Conservation (phyloP, 2,888 invertebrate species). For the Mactromeris polynyma region DNA sequence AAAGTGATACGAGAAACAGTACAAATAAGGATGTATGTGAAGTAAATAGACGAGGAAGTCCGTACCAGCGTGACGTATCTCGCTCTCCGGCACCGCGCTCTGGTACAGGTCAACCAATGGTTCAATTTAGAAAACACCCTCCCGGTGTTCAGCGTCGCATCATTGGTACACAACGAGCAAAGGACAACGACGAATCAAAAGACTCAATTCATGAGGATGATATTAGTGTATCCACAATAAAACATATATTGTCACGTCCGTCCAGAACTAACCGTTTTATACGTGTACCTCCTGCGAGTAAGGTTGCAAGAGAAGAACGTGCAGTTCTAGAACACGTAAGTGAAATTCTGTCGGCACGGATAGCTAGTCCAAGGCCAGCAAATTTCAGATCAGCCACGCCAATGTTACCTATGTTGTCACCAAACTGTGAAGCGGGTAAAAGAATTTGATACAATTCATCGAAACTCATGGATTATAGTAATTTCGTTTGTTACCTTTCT, state of each 20-base stretch:
- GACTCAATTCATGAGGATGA: slow-evolving; percentile 46
- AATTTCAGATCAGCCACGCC: slow-evolving; percentile 43
- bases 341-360: slow-evolving; percentile 44
- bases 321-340: slow-evolving; percentile 54
- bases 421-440: slow-evolving; percentile 13
- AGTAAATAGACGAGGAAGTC: slow-evolving; percentile 6
- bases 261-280: slow-evolving; percentile 49
- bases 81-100: slow-evolving; percentile 18
- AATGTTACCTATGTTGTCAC: slow-evolving; percentile 31
- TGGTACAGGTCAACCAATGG: background rate
- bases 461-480: no score
- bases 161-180: slow-evolving; percentile 21
- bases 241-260: slow-evolving; percentile 54
- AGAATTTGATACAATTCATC: background rate
- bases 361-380: slow-evolving; percentile 10
- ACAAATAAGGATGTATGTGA: slow-evolving; percentile 15
- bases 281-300: slow-evolving; percentile 35
- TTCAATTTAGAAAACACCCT: slow-evolving; percentile 41
- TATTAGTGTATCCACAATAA: slow-evolving; percentile 11
- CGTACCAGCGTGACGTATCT: slow-evolving; percentile 13
- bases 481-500: no score
- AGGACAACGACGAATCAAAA: slow-evolving; percentile 29
- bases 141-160: slow-evolving; percentile 36
- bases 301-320: slow-evolving; percentile 33
- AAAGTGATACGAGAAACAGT: slow-evolving; percentile 5